These are phyloP conservation scores for Drosophila repletoides DNA, from an alignment of 1,140 invertebrate genomes.

Conservation along the genomic window DNA sequence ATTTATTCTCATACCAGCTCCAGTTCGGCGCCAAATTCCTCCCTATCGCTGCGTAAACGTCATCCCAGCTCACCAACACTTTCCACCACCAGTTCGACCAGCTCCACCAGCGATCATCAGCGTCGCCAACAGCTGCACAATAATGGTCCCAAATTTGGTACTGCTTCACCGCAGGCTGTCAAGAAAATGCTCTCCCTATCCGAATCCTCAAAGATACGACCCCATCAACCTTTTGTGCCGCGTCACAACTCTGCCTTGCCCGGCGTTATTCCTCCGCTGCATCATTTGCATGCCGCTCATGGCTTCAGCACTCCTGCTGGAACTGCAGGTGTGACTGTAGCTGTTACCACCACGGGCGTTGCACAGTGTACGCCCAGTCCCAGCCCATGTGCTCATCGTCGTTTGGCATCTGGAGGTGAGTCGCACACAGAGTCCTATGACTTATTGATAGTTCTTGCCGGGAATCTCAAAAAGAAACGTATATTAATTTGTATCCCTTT, in stretches of 20 bases:
- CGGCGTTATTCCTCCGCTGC: conserved; percentile 53
- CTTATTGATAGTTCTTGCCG: no score
- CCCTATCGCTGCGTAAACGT: conserved; percentile 86
- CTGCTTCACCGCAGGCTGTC: conserved; percentile 97
- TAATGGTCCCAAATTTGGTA: conserved; percentile 89
- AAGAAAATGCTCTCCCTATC: conserved; percentile 95
- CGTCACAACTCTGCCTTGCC: conserved; percentile 51
- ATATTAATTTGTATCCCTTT: not conserved
- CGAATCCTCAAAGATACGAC: conserved; percentile 93
- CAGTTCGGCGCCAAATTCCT: conserved; percentile 72
- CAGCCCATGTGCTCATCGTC: conserved; percentile 86
- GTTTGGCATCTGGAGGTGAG: conserved; percentile 84
- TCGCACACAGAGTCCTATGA: no score
- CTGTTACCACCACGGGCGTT: conserved; percentile 27
- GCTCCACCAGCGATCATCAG: conserved; percentile 93
- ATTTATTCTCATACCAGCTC: conserved; percentile 73
- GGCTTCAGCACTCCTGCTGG: conserved; percentile 55
- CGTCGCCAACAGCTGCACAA: conserved; percentile 90
- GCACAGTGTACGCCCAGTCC: conserved; percentile 68
- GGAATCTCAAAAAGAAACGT: no score
- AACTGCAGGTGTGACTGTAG: not conserved
- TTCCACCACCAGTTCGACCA: conserved; percentile 94
- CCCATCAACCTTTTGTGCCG: conserved; percentile 87
- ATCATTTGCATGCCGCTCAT: conserved; percentile 67
- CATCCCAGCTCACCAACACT: conserved; percentile 86